phyloP scores from a whole-genome alignment of 2,797 vertebrate genomes.

The Craterocephalus amniculus region DNA sequence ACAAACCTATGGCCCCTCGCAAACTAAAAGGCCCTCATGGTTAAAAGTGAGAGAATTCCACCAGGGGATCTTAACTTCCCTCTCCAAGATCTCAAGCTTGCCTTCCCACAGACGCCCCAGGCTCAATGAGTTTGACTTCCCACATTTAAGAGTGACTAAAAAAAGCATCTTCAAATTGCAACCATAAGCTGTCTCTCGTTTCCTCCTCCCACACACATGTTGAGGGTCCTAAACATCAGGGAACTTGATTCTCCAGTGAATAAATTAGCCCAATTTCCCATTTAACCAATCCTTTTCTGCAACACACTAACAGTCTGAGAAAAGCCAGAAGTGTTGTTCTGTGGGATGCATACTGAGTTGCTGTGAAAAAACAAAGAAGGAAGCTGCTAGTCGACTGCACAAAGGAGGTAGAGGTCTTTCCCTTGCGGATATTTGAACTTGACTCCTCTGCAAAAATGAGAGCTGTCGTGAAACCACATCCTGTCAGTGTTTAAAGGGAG shows the following conservation, averaged over 20 bases:
- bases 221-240: constrained; percentile 70
- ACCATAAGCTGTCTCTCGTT: constrained; percentile 80
- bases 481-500: constrained; percentile 67
- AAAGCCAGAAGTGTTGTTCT: constrained; percentile 44
- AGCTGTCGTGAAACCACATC: constrained; percentile 75
- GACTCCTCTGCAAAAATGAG: constrained; percentile 69
- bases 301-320: constrained; percentile 39
- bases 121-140: constrained; percentile 83
- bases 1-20: constrained; percentile 68
- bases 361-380: constrained; percentile 58
- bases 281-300: constrained; percentile 56
- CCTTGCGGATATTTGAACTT: constrained; percentile 64
- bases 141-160: constrained; percentile 87
- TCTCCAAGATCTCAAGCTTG: constrained; percentile 65
- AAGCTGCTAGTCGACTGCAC: constrained; percentile 55
- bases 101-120: constrained; percentile 80
- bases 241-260: constrained; percentile 49
- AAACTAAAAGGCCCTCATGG: constrained; percentile 59
- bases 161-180: constrained; percentile 87
- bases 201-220: constrained; percentile 60
- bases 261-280: constrained; percentile 55
- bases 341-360: constrained; percentile 49
- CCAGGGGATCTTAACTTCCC: constrained; percentile 73
- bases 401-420: constrained; percentile 67
- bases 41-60: constrained; percentile 79